Conservation (phyloP, 2,113 vertebrate species). For the Phasianus colchicus region DNA sequence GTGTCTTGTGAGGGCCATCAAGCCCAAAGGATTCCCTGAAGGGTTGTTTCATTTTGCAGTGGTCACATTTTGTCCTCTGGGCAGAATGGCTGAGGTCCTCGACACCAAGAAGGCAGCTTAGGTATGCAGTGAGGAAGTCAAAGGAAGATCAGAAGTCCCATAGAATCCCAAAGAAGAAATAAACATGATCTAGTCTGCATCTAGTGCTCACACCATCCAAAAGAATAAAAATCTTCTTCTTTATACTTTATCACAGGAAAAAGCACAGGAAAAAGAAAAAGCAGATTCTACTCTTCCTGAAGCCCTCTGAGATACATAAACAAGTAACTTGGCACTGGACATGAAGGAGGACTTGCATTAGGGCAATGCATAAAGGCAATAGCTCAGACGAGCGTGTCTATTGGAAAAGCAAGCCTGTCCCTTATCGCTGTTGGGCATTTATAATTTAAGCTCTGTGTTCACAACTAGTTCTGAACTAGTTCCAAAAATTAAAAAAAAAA, state of each 20-base stretch:
- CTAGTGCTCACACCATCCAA: not conserved
- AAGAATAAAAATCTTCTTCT: not conserved
- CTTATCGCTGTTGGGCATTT: not conserved
- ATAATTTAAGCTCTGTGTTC: not conserved
- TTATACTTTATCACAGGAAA: not conserved
- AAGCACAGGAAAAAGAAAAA: not conserved
- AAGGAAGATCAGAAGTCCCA: not conserved
- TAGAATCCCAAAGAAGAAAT: not conserved
- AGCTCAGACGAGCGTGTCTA: not conserved
- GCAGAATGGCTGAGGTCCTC: not conserved
- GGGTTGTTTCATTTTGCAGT: not conserved
- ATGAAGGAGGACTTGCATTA: not conserved
- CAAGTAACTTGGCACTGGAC: not conserved
- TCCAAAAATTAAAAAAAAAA: slow-evolving; percentile 7
- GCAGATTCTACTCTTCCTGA: not conserved
- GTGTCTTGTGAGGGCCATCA: not conserved
- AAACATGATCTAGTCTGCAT: not conserved
- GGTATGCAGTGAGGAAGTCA: not conserved
- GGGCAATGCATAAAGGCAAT: not conserved
- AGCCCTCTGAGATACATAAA: not conserved
- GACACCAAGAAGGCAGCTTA: not conserved
- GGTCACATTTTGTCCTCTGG: not conserved
- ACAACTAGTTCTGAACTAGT: not conserved
- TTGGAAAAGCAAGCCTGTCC: not conserved
- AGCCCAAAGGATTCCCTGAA: not conserved